Evolutionary conservation across 2,797 vertebrate genomes (phyloP).

Genomic region (Mus spretus): DNA sequence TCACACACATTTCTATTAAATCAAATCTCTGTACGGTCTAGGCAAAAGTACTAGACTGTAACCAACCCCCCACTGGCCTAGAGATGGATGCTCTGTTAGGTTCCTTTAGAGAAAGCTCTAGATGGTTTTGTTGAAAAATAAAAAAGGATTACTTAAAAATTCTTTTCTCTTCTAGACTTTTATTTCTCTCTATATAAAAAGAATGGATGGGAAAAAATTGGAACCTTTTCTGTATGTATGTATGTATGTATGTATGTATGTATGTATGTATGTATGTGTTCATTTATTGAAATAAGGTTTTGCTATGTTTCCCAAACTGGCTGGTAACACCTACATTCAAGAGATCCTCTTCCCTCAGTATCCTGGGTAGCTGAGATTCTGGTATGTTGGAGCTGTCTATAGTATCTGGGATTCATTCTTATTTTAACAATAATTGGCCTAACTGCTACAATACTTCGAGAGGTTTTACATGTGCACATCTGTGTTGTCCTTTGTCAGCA

Average conservation of each 20-base stretch:
- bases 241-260: neutral
- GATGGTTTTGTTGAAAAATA: neutral
- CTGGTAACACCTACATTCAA: too few relatives aligned
- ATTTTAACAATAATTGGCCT: neutral
- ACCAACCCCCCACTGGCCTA: neutral
- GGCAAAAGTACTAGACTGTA: neutral
- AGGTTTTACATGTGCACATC: neutral
- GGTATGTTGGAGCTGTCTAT: neutral
- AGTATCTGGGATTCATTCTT: neutral
- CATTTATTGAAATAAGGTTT: neutral
- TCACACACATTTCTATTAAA: neutral
- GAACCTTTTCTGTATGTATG: neutral
- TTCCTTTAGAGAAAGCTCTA: neutral
- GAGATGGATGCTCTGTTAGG: neutral
- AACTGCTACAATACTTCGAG: neutral
- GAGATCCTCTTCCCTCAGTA: neutral
- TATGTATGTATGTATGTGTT: neutral
- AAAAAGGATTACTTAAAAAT: neutral
- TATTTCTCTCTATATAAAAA: conserved; percentile 25
- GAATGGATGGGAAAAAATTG: neutral
- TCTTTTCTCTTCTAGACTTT: conserved; percentile 36
- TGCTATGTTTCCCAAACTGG: neutral
- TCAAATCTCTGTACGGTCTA: neutral
- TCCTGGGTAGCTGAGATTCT: neutral
- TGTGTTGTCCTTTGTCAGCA: neutral